A percentile compares a stretch with the other conserved stretches of the same genome.
Conservation (phyloP, 2,888 invertebrate species). For the Sinotaia quadrata region DNA sequence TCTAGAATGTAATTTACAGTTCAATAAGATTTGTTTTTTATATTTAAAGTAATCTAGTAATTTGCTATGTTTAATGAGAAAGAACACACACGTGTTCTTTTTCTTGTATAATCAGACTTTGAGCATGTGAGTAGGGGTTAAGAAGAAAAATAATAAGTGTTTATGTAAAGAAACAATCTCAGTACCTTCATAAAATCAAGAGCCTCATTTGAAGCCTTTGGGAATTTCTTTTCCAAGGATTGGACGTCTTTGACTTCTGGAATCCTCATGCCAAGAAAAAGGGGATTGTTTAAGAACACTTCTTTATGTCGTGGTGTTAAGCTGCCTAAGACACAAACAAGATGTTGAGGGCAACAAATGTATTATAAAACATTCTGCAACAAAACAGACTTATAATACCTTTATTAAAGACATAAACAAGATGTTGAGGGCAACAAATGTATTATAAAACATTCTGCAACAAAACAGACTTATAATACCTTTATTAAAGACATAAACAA, state of each 20-base stretch:
- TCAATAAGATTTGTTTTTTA: too few relatives aligned
- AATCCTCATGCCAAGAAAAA: conserved; percentile 71
- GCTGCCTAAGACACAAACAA: conserved; percentile 59
- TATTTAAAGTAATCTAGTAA: too few relatives aligned
- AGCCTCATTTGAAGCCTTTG: conserved; percentile 72
- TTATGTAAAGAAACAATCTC: too few relatives aligned
- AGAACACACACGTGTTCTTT: too few relatives aligned
- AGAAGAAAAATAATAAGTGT: too few relatives aligned
- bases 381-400: background rate
- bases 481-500: conserved; percentile 27
- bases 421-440: background rate
- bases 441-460: background rate
- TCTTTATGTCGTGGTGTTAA: conserved; percentile 69
- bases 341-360: background rate
- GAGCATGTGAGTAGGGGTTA: too few relatives aligned
- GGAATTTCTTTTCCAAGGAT: conserved; percentile 68
- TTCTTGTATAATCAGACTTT: too few relatives aligned
- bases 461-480: background rate
- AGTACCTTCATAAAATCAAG: conserved; percentile 91
- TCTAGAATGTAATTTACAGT: too few relatives aligned
- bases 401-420: conserved; percentile 27
- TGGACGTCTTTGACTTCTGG: conserved; percentile 68
- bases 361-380: background rate
- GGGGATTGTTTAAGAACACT: conserved; percentile 70
- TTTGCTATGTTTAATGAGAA: too few relatives aligned